Evolutionary conservation across 1,140 invertebrate species (phyloP), one percentile per base, ranked within the genome.

Genomic region (Trichogramma pretiosum): DNA sequence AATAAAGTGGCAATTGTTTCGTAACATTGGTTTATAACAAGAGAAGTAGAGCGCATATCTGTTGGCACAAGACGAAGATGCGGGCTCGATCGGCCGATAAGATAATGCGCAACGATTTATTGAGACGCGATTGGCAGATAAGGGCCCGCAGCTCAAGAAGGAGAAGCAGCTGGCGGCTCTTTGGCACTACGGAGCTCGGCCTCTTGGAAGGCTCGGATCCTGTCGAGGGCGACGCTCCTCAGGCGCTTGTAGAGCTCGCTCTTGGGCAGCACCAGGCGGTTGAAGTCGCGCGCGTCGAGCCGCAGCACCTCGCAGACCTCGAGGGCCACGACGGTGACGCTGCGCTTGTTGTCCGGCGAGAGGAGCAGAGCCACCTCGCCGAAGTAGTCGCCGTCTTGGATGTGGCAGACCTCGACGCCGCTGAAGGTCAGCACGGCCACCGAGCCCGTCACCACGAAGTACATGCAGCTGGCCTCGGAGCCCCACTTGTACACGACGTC

Each of bases 361-460:
- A 7, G 11, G 17, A 69, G 38, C 19, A 70, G 37, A 9, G 64
- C 61, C 16, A 60, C 56, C 48, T 73, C 73, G 1, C 75, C 75
- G 47, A 77, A 75, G 48, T 68, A 57, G 13, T 63, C 65, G n/a
- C 74, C 74, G 44, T 74, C 73, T 13, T 69, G 54, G 8, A 75
- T 48, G 39, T 75, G 74, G 39, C 63, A 69, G 56, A 74, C 73
- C 61, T 79, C 77, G 54, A 67, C 71, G 33, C 77, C 77, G 1
- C 65, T 64, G 11, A 62, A 63, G 3, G 74, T 74, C n/a, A 74
- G 71, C 2, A 78, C 57, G 3, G 72, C 73, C 0, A 79, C 74
- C 1, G 74, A 75, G 24, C 77, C 77, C 47, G 62, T 71, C 0
- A 67, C 55, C 38, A 79, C 69, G 39, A 79, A 78, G 53, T 74